Evolutionary conservation across 2,113 vertebrate species (phyloP), one percentile per base, ranked within the genome.

Genomic region (Colius striatus): DNA sequence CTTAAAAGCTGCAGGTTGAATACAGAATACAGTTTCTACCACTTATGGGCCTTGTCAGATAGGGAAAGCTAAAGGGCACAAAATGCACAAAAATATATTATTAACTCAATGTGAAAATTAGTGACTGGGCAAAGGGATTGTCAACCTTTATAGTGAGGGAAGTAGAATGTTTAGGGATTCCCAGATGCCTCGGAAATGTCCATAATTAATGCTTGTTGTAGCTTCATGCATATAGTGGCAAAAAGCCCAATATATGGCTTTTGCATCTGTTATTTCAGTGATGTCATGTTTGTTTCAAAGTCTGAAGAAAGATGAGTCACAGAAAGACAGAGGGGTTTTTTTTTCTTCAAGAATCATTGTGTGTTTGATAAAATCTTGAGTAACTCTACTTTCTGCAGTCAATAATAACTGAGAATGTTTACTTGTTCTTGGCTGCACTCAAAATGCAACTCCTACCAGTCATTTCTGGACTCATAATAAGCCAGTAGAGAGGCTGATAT

Each of bases 161-260:
- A 70, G 29, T 63, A 61, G 5, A 34, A 53, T 71, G 20, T 80
- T 91, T 67, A 88, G 21, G 48, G 48, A 86, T 90, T 88, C 75
- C 34, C 34, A 91, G 16, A 58, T 91, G 10, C 21, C 20, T 16
- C 19, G 71, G 60, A 76, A 74, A 19, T 77, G 26, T 80, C n/a
- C 10, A 21, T 84, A 71, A 67, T 92, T 94, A 67, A 71, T 71
- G 13, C 51, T 89, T 60, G 2, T 61, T 87, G 9, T 72, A 55
- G 57, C 53, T 92, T 86, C 70, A 48, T 41, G 45, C 19, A 32
- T 83, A 10, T 19, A 71, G 34, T 90, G 85, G 71, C 55, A 92
- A 75, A 89, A 83, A 78, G 57, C 85, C 79, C 65, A 88, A 72
- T 81, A 88, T 88, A 85, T 61, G 30, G 19, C 32, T 90, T 83